phyloP scores from a whole-genome alignment of 2,797 vertebrate genomes.

The Taenioides sp. region DNA sequence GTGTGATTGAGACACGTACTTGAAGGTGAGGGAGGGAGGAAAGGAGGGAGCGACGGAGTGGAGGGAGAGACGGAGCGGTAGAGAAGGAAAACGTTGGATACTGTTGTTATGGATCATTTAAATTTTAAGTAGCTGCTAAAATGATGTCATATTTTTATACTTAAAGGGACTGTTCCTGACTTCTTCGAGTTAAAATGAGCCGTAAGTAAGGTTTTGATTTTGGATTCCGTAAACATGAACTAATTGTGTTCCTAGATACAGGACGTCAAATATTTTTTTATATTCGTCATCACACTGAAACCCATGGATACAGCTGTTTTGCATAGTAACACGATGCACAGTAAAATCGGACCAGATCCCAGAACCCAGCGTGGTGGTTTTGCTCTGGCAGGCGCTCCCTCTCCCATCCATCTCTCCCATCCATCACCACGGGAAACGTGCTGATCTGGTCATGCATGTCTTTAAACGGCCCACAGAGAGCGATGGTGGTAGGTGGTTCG shows the following conservation, averaged over 20 bases:
- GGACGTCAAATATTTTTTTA: no score
- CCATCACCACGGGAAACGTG: background rate
- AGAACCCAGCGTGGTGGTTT: background rate
- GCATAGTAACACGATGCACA: background rate
- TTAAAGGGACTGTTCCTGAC: no score
- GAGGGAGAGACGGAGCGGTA: no score
- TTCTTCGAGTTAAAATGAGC: no score
- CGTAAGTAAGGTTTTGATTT: no score
- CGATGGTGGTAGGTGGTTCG: background rate
- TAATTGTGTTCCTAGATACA: no score
- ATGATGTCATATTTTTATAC: background rate
- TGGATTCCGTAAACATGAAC: no score
- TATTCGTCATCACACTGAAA: background rate
- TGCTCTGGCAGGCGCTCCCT: background rate
- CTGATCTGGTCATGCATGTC: background rate
- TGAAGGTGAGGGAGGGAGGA: background rate
- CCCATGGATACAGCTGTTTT: background rate
- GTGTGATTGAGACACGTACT: conserved; percentile 5
- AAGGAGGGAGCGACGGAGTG: background rate
- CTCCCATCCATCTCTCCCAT: background rate
- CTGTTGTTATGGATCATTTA: background rate
- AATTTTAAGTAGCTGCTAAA: background rate
- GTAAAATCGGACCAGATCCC: background rate
- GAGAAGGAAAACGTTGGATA: no score
- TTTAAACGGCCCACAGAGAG: background rate